Evolutionary conservation across 2,113 vertebrate genomes (phyloP).

Genomic region (Bagarius yarrelli): DNA sequence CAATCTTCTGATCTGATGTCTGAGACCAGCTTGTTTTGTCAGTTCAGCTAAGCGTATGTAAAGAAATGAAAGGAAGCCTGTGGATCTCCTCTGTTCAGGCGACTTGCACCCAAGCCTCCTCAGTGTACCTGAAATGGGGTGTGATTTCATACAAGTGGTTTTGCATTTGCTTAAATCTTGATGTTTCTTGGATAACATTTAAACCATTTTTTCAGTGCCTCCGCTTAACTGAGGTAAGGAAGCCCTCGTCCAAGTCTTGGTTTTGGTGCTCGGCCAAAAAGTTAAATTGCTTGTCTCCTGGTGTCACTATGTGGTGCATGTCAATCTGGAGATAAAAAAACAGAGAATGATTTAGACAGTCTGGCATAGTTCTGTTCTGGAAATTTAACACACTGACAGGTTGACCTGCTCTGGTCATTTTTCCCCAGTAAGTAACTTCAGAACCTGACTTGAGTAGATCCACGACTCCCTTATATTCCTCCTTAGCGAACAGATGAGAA

Average conservation of each 20-base stretch:
- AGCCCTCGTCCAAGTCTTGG: slow-evolving; percentile 56
- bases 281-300: slow-evolving; percentile 28
- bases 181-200: slow-evolving; percentile 45
- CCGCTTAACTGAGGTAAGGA: slow-evolving; percentile 35
- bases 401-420: not conserved
- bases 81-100: slow-evolving; percentile 8
- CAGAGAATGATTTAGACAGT: not conserved
- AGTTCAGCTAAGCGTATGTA: not conserved
- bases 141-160: slow-evolving; percentile 23
- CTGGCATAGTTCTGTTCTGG: not conserved
- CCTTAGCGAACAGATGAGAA: not conserved
- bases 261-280: slow-evolving; percentile 58
- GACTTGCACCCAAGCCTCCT: not conserved
- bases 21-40: not conserved
- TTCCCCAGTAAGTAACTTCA: not conserved
- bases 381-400: not conserved
- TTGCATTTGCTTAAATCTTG: slow-evolving; percentile 24
- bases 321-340: slow-evolving; percentile 27
- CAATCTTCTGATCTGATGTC: not conserved
- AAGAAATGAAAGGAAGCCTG: not conserved
- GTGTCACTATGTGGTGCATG: slow-evolving; percentile 7
- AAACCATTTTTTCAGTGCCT: slow-evolving; percentile 20
- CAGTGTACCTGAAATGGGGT: slow-evolving; percentile 17
- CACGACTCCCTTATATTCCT: slow-evolving; percentile 3
- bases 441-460: not conserved